Evolutionary conservation across 2,113 vertebrate species (phyloP).

Genomic region (Psammodynastes pulverulentus): DNA sequence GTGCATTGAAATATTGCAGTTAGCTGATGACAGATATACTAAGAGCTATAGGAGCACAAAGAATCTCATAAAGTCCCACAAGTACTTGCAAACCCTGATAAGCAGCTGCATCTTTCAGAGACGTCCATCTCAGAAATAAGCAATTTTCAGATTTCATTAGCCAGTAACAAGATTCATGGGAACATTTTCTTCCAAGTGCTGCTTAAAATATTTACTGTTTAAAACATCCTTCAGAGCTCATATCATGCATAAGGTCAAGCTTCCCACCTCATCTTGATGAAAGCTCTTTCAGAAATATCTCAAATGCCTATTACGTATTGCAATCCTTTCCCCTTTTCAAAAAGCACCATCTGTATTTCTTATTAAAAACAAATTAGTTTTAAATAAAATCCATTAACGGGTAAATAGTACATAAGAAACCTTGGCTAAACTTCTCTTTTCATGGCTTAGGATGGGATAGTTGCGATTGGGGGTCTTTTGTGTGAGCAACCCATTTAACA

Average conservation of each 20-base stretch:
- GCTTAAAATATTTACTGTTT: slow-evolving; percentile 30
- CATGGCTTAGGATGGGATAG: not conserved
- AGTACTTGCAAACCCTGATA: slow-evolving; percentile 27
- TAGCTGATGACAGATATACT: slow-evolving; percentile 28
- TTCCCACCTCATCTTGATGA: not conserved
- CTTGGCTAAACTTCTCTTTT: not conserved
- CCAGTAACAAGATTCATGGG: slow-evolving; percentile 33
- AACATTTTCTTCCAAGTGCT: not conserved
- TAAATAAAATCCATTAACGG: not conserved
- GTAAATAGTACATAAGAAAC: not conserved
- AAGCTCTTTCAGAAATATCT: not conserved
- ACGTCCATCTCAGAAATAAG: slow-evolving; percentile 36
- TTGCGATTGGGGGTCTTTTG: not conserved
- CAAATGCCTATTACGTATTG: not conserved
- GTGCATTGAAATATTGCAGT: slow-evolving; percentile 47
- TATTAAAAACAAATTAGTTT: not conserved
- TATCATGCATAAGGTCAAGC: not conserved
- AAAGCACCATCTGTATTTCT: not conserved
- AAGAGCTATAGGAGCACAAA: slow-evolving; percentile 16
- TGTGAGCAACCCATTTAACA: rapidly evolving
- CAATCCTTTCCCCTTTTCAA: not conserved
- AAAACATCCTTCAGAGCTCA: not conserved
- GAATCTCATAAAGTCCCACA: slow-evolving; percentile 25
- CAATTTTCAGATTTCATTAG: slow-evolving; percentile 56
- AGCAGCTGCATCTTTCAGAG: slow-evolving; percentile 21